Conservation (phyloP, 2,113 vertebrate genomes). For the Misgurnus mizolepis region DNA sequence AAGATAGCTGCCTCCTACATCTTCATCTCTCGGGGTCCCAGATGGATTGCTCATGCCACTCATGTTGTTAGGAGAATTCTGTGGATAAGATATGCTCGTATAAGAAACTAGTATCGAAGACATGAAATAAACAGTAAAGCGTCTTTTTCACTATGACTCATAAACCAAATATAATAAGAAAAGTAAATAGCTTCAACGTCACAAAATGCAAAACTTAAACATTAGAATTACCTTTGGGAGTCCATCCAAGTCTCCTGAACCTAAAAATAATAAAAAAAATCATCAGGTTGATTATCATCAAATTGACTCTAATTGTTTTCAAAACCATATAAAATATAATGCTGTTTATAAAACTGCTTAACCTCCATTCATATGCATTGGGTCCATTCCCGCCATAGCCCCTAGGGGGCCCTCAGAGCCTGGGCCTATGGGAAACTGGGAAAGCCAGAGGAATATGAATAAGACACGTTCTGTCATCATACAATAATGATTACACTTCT, state of each 20-base stretch:
- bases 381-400: slow-evolving; percentile 98
- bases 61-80: slow-evolving; percentile 99
- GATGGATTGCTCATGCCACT: slow-evolving; percentile 99
- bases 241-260: slow-evolving; percentile 98
- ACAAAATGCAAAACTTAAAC: background rate
- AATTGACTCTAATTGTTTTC: background rate
- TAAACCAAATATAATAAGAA: background rate
- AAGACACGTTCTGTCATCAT: slow-evolving; percentile 31
- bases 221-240: slow-evolving; percentile 90
- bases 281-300: no score
- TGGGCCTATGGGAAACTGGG: slow-evolving; percentile 94
- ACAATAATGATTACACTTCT: slow-evolving; percentile 16
- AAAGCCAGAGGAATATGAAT: slow-evolving; percentile 4
- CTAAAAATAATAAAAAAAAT: slow-evolving; percentile 65
- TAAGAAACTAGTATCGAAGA: background rate
- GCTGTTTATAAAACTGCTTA: background rate
- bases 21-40: slow-evolving; percentile 95
- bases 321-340: background rate
- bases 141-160: background rate
- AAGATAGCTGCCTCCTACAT: slow-evolving; percentile 97
- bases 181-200: background rate
- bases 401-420: slow-evolving; percentile 97
- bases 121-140: background rate
- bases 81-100: slow-evolving; percentile 7
- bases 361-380: slow-evolving; percentile 97